These are phyloP conservation scores for Emydoidea blandingii DNA, from an alignment of 2,797 vertebrate species.

Conservation along the genomic window DNA sequence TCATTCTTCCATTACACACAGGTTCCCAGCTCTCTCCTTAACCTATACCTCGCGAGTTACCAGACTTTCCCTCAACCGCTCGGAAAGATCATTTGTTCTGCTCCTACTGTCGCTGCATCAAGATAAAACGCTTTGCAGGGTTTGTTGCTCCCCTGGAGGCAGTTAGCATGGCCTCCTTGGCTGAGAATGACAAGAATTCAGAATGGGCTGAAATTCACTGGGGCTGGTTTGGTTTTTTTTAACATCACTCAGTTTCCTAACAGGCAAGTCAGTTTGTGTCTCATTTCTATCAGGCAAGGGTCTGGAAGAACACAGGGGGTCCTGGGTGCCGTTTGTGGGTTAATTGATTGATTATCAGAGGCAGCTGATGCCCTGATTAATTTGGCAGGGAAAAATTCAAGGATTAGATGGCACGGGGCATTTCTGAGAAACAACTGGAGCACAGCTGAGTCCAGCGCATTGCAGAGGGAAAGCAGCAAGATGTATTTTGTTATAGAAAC, in stretches of 20 bases:
- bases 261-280: not conserved
- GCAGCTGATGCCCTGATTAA: not conserved
- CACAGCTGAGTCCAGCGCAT: not conserved
- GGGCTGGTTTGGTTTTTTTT: no score
- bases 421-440: not conserved
- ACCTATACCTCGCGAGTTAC: not conserved
- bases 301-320: not conserved
- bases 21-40: not conserved
- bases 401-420: not conserved
- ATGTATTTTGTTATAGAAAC: not conserved
- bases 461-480: not conserved
- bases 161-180: not conserved
- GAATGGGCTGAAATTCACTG: not conserved
- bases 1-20: no score
- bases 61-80: not conserved
- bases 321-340: not conserved
- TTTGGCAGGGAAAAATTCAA: not conserved
- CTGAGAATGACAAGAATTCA: not conserved
- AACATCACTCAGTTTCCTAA: not conserved
- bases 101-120: not conserved
- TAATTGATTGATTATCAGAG: not conserved
- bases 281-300: not conserved
- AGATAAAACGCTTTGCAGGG: not conserved
- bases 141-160: not conserved
- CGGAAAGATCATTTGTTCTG: not conserved